phyloP scores from a whole-genome alignment of 1,140 invertebrate genomes.

The Zaprionus tsacasi region DNA sequence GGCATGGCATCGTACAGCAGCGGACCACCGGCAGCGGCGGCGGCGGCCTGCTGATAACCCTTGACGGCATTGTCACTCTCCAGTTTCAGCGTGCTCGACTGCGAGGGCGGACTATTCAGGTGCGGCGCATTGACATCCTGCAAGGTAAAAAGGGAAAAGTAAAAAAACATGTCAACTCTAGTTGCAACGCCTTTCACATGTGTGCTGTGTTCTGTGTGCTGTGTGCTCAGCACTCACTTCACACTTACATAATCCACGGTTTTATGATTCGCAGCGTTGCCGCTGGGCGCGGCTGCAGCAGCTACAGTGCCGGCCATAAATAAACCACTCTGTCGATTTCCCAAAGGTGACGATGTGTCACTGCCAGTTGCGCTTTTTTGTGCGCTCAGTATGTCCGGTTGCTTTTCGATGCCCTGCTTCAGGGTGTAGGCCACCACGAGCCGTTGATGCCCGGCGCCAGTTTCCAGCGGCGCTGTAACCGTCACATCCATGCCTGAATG shows the following conservation, averaged over 20 bases:
- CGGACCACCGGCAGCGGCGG: slow-evolving; percentile 25
- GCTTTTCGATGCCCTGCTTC: slow-evolving; percentile 85
- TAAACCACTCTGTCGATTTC: slow-evolving; percentile 82
- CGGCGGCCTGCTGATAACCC: slow-evolving; percentile 53
- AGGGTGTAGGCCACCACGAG: slow-evolving; percentile 87
- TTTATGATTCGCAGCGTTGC: slow-evolving; percentile 61
- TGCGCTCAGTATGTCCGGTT: slow-evolving; percentile 84
- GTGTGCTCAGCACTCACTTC: not conserved
- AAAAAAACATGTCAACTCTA: slow-evolving; percentile 23
- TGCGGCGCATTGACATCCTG: slow-evolving; percentile 71
- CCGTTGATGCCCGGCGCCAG: slow-evolving; percentile 86
- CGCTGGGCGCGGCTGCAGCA: slow-evolving; percentile 56
- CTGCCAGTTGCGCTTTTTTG: slow-evolving; percentile 84
- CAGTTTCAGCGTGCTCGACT: slow-evolving; percentile 79
- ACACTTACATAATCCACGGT: slow-evolving; percentile 78
- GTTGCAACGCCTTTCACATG: slow-evolving; percentile 30
- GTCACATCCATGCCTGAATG: slow-evolving; percentile 84
- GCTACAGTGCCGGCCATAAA: slow-evolving; percentile 52
- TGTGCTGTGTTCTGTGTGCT: not conserved
- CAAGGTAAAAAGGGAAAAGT: slow-evolving; percentile 7
- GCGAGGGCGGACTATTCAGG: slow-evolving; percentile 80
- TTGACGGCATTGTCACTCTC: slow-evolving; percentile 65
- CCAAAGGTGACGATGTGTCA: slow-evolving; percentile 80
- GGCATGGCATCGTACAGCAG: slow-evolving; percentile 78
- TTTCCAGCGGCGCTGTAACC: slow-evolving; percentile 85